Evolutionary conservation across 1,140 invertebrate species (phyloP), one percentile per base, ranked within the genome.

Genomic region (Glossosoma conforme): DNA sequence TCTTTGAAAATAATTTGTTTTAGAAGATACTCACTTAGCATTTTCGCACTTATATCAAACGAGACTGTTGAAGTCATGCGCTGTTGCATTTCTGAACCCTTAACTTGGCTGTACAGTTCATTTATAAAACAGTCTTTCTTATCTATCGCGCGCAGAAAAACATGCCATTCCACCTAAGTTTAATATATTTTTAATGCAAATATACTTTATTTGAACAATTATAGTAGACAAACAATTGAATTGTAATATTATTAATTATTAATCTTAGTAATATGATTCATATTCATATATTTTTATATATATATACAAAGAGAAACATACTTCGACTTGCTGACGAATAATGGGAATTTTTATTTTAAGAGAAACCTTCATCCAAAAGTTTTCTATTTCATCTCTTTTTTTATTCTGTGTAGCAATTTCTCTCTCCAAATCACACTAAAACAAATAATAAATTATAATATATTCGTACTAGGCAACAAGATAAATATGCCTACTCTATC

Each of bases 321-420:
- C 48, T 21, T 51, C 36, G n/a, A 44, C 15, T 15, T 51, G 41
- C 19, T 51, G 22, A 4, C 35, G 41, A n/a, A 36, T 25, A n/a
- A 44, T 21, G 1, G 40, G 40, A n/a, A 51, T 14, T 44, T 51
- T 51, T 19, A 51, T n/a, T 14, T 37, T 9, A 2, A 44, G 36
- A 32, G 44, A 36, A 37, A 51, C 30, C 17, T 51, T n/a, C 17
- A 30, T 51, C 48, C 48, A 51, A 28, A 28, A 44, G 36, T 28
- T 36, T 9, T 51, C 48, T 28, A 51, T 51, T 51, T 44, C 19
- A 13, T 15, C 17, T 14, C 20, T 21, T 9, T 20, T 36, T 8
- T 25, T 11, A 1, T 51, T 17, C 20, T 36, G 32, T 22, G 28
- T n/a, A 17, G 14, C 30, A 3, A 44, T 17, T 38, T 51, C 48